Conservation (phyloP, 2,888 invertebrate genomes). For the Sepioteuthis lessoniana region DNA sequence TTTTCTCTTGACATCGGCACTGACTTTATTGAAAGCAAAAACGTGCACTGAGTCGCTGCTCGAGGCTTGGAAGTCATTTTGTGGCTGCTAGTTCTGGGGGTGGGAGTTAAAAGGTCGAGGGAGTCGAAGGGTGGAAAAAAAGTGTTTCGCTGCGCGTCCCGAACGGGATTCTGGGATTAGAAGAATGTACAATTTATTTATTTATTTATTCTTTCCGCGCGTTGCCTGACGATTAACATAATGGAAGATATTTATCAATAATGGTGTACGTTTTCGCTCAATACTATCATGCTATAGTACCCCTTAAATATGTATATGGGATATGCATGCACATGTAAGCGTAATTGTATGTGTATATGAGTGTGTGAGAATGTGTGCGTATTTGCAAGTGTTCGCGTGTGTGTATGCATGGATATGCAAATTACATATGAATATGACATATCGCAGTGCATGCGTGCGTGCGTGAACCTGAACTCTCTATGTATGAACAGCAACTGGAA, state of each 20-base stretch:
- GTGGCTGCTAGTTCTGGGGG: background rate
- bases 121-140: too few relatives aligned
- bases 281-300: background rate
- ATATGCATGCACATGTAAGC: background rate
- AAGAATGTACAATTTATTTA: background rate
- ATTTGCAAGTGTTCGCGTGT: too few relatives aligned
- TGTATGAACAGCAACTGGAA: too few relatives aligned
- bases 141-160: too few relatives aligned
- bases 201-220: background rate
- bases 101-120: background rate
- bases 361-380: too few relatives aligned
- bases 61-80: background rate
- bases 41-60: background rate
- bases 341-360: background rate
- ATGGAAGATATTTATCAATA: background rate
- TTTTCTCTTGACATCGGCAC: background rate
- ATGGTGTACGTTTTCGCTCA: background rate
- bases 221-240: background rate
- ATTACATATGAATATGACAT: too few relatives aligned
- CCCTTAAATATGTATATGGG: background rate
- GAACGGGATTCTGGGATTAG: too few relatives aligned
- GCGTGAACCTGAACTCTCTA: too few relatives aligned
- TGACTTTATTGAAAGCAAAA: background rate
- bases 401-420: too few relatives aligned
- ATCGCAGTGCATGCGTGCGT: too few relatives aligned